Percentiles rank a stretch among this genome's conserved stretches.
Conservation (phyloP, 2,888 invertebrate species). For the Electrophaes corylata region DNA sequence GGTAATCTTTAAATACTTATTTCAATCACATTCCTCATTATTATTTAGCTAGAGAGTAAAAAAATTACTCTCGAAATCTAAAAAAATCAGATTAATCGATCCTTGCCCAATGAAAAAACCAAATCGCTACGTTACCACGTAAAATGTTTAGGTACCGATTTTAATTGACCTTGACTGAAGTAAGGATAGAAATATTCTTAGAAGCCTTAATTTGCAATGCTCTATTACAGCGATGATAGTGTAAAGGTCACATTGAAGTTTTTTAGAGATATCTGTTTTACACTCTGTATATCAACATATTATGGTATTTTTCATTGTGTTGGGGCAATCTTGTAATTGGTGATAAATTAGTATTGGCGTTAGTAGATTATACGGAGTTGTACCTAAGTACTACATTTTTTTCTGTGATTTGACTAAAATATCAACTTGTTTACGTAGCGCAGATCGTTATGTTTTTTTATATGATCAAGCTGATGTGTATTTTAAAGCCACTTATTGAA, state of each 20-base stretch:
- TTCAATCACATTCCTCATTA: not conserved
- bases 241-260: too few relatives aligned
- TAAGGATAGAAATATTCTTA: too few relatives aligned
- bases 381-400: too few relatives aligned
- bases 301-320: not conserved
- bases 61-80: not conserved
- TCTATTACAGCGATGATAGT: too few relatives aligned
- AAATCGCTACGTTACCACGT: not conserved
- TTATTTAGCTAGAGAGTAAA: not conserved
- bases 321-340: not conserved
- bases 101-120: not conserved
- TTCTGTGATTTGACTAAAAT: slow-evolving; percentile 18
- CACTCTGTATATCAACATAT: not conserved
- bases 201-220: too few relatives aligned
- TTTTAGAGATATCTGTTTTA: too few relatives aligned
- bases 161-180: too few relatives aligned
- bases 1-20: not conserved
- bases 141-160: too few relatives aligned
- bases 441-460: not conserved
- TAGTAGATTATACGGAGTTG: not conserved
- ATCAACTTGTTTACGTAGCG: not conserved
- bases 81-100: not conserved
- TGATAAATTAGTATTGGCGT: slow-evolving; percentile 9
- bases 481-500: not conserved
- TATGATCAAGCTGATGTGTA: not conserved